Conservation (phyloP, 1,140 invertebrate genomes). For the Drosophila simulans region DNA sequence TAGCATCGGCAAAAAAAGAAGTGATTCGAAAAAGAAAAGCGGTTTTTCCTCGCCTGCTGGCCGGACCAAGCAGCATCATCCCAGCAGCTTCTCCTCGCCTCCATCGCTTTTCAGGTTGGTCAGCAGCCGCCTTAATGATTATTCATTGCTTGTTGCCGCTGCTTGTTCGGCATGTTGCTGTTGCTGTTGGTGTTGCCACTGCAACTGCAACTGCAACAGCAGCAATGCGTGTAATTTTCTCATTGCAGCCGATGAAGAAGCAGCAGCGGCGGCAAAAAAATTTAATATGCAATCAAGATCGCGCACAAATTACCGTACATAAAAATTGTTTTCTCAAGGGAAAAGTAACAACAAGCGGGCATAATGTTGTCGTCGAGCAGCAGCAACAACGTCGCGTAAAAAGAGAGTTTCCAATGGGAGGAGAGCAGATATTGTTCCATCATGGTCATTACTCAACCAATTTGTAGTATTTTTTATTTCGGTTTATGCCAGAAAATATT, state of each 20-base stretch:
- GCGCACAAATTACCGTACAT: conserved; percentile 82
- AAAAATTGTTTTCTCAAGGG: conserved; percentile 82
- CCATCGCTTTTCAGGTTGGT: conserved; percentile 35
- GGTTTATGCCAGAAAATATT: conserved; percentile 7
- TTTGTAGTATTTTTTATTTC: conserved; percentile 25
- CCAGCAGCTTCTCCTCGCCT: not conserved
- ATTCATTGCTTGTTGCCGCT: conserved; percentile 66
- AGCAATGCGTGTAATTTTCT: conserved; percentile 81
- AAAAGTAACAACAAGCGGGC: conserved; percentile 63
- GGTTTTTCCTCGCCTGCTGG: conserved; percentile 38
- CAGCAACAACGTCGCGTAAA: conserved; percentile 40
- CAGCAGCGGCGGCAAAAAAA: conserved; percentile 23
- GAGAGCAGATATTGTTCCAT: conserved; percentile 20
- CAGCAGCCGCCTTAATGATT: conserved; percentile 76
- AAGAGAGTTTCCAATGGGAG: conserved; percentile 4
- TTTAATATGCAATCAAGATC: conserved; percentile 83
- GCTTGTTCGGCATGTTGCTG: conserved; percentile 40
- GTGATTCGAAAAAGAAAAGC: conserved; percentile 37
- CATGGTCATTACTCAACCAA: conserved; percentile 31
- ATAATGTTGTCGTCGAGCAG: conserved; percentile 1
- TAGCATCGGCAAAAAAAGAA: conserved; percentile 19
- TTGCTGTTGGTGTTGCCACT: conserved; percentile 33
- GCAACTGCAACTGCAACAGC: conserved; percentile 18
- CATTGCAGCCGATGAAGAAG: conserved; percentile 59
- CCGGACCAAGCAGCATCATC: conserved; percentile 6